These are phyloP conservation scores for Harpalus rufipes DNA, from an alignment of 2,888 invertebrate species.

Conservation along the genomic window DNA sequence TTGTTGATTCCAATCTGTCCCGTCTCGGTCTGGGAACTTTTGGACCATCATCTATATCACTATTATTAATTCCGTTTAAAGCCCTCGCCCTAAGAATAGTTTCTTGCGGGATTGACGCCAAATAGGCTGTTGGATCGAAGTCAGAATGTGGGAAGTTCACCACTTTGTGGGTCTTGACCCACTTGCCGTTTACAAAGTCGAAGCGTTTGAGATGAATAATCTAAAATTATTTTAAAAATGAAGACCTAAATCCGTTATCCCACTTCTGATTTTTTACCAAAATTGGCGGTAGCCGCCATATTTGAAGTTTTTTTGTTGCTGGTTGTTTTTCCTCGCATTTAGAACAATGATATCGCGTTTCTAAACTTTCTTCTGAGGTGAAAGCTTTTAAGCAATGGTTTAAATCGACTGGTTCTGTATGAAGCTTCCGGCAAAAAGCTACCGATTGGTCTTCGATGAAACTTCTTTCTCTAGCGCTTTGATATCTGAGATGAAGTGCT, in stretches of 20 bases:
- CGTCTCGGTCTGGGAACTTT: constrained; percentile 72
- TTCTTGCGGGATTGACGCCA: constrained; percentile 89
- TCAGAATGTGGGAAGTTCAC: constrained; percentile 92
- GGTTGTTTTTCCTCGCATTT: constrained; percentile 90
- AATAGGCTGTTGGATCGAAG: constrained; percentile 92
- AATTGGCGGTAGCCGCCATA: constrained; percentile 94
- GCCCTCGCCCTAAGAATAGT: constrained; percentile 85
- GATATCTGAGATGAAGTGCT: constrained; percentile 92
- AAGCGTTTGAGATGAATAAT: constrained; percentile 95
- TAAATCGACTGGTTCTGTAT: constrained; percentile 90
- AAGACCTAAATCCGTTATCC: no score
- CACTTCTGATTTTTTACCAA: constrained; percentile 79
- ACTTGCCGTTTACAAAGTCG: constrained; percentile 92
- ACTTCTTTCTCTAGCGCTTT: constrained; percentile 77
- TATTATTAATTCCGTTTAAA: constrained; percentile 72
- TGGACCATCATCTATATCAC: neutral
- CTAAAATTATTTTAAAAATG: constrained; percentile 77
- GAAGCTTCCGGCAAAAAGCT: constrained; percentile 83
- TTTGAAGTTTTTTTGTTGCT: constrained; percentile 93
- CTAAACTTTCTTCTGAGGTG: constrained; percentile 91
- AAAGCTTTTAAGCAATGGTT: constrained; percentile 92
- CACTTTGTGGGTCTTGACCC: constrained; percentile 96
- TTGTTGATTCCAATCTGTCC: constrained; percentile 84
- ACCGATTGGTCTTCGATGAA: constrained; percentile 89
- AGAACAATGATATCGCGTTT: constrained; percentile 91